Conservation (phyloP, 2,113 vertebrate genomes). For the Uria aalge region DNA sequence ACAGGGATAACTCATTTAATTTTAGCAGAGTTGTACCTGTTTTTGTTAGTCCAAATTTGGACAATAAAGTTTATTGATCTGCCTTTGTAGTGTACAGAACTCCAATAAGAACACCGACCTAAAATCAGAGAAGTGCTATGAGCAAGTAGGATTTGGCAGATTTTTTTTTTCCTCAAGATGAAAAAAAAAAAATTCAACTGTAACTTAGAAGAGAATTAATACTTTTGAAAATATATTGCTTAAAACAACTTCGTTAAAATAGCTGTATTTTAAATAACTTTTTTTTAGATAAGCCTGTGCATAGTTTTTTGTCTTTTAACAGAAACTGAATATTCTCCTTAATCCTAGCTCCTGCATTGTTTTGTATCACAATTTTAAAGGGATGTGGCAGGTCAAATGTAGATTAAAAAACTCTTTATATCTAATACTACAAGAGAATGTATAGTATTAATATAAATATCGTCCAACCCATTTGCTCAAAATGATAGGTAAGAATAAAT, state of each 20-base stretch:
- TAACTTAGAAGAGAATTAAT: neutral
- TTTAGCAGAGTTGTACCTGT: neutral
- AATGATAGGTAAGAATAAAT: neutral
- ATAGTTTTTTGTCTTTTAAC: neutral
- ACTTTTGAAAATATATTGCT: neutral
- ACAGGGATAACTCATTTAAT: neutral
- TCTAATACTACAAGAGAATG: neutral
- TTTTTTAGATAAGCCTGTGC: neutral
- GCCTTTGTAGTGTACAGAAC: constrained; percentile 28
- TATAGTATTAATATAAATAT: neutral
- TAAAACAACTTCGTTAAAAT: neutral
- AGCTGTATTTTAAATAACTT: neutral
- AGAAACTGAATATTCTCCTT: neutral
- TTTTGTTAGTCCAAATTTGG: constrained; percentile 12
- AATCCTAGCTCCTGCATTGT: neutral
- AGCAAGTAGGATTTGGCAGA: neutral
- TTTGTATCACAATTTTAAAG: neutral
- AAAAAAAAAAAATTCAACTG: neutral
- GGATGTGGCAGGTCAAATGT: neutral
- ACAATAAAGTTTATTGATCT: constrained; percentile 55
- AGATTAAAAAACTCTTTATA: neutral
- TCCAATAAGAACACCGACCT: constrained; percentile 25
- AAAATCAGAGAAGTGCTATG: neutral
- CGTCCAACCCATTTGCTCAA: neutral
- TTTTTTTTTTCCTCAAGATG: neutral